Conservation (phyloP, 2,888 invertebrate species). For the Acrobasis consociella region DNA sequence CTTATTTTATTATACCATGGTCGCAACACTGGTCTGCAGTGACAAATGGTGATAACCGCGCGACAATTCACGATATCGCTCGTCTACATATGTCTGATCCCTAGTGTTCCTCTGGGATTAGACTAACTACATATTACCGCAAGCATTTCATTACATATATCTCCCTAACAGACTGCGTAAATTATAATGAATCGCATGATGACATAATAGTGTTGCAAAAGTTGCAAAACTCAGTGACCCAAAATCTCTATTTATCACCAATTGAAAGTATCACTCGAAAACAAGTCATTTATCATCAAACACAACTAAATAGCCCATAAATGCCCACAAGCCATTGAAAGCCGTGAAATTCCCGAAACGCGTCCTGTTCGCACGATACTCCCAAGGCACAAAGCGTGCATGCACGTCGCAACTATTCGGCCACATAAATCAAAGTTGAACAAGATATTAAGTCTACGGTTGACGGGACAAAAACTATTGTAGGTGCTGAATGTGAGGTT, state of each 20-base stretch:
- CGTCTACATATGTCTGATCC: too few species aligned
- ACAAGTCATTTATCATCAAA: constrained; percentile 65
- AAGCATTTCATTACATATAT: too few species aligned
- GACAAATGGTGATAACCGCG: too few species aligned
- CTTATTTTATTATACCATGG: too few species aligned
- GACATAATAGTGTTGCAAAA: neutral
- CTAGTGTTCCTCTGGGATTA: too few species aligned
- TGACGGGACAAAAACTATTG: constrained; percentile 70
- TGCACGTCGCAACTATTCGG: constrained; percentile 35
- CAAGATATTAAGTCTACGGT: constrained; percentile 63
- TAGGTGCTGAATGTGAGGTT: constrained; percentile 57
- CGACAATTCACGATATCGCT: too few species aligned
- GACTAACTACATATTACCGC: too few species aligned
- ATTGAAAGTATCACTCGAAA: constrained; percentile 33
- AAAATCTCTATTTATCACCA: constrained; percentile 20
- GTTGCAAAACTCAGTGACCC: constrained; percentile 7
- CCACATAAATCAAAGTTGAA: constrained; percentile 74
- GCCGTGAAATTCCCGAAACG: constrained; percentile 62
- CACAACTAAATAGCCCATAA: constrained; percentile 69
- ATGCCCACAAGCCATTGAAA: constrained; percentile 73
- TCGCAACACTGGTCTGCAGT: too few species aligned
- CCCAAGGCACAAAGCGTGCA: constrained; percentile 27
- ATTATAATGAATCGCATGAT: neutral
- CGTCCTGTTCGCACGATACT: constrained; percentile 64
- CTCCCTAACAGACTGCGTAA: neutral